Percentiles rank a stretch among this genome's conserved stretches.
phyloP scores from a whole-genome alignment of 2,797 vertebrate species.

The Tamandua tetradactyla region DNA sequence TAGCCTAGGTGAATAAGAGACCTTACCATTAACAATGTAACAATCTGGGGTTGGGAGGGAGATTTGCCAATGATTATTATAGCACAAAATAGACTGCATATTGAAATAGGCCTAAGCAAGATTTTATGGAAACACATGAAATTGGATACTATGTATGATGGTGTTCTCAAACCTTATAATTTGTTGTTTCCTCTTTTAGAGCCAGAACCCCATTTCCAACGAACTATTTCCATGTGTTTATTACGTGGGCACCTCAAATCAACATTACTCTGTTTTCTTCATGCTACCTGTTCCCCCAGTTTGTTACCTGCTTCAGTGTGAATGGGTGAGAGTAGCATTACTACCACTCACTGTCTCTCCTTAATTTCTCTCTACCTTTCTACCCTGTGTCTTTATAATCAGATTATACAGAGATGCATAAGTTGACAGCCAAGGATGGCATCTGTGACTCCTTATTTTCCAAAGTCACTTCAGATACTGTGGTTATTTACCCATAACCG shows the following conservation, averaged over 20 bases:
- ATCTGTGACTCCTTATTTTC: conserved; percentile 28
- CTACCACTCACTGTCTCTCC: background rate
- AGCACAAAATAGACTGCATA: background rate
- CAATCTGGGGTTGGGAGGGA: background rate
- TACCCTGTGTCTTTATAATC: background rate
- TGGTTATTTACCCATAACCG: background rate
- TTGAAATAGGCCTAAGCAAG: background rate
- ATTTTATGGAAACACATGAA: background rate
- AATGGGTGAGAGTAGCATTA: background rate
- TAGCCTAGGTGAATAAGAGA: background rate
- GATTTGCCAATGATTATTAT: background rate
- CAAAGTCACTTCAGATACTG: conserved; percentile 2
- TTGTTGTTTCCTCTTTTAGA: background rate
- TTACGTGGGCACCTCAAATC: background rate
- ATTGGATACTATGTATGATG: background rate
- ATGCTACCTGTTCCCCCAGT: background rate
- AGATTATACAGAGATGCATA: background rate
- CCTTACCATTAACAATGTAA: background rate
- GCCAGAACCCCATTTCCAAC: background rate
- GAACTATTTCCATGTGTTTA: background rate
- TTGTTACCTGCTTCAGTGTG: background rate
- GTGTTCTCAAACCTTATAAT: background rate
- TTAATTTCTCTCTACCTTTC: background rate
- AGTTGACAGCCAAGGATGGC: background rate
- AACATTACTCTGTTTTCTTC: conserved; percentile 1